Conservation (phyloP, 2,113 vertebrate genomes). For the Sander vitreus region DNA sequence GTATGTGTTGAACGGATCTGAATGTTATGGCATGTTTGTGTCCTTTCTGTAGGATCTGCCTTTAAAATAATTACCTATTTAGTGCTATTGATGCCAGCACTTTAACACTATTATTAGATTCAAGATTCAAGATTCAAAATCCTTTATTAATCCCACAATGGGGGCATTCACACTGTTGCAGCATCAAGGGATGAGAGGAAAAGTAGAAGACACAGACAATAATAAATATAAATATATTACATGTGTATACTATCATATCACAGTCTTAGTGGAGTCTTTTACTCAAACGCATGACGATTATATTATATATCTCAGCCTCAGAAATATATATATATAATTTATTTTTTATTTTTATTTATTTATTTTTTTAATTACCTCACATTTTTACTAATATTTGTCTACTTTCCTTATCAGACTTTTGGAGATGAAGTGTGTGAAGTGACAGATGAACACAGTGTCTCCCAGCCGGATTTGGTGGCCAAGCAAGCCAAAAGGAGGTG, state of each 20-base stretch:
- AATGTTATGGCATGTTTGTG: neutral
- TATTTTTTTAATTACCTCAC: neutral
- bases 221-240: neutral
- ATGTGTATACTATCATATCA: neutral
- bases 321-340: neutral
- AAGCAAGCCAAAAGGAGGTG: constrained; percentile 42
- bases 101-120: neutral
- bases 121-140: too few species aligned
- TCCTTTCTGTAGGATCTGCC: neutral
- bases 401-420: constrained; percentile 56
- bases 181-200: too few species aligned
- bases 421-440: constrained; percentile 65
- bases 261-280: neutral
- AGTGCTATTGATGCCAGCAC: neutral
- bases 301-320: neutral
- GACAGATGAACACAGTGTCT: constrained; percentile 49
- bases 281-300: neutral
- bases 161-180: too few species aligned
- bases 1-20: constrained; percentile 64
- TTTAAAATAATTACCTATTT: neutral
- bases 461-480: constrained; percentile 7
- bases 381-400: constrained; percentile 6
- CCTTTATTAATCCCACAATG: too few species aligned
- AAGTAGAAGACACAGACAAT: too few species aligned
- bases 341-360: too few species aligned